Evolutionary conservation across 2,888 invertebrate species (phyloP).

Genomic region (Entomobrya multifasciata): DNA sequence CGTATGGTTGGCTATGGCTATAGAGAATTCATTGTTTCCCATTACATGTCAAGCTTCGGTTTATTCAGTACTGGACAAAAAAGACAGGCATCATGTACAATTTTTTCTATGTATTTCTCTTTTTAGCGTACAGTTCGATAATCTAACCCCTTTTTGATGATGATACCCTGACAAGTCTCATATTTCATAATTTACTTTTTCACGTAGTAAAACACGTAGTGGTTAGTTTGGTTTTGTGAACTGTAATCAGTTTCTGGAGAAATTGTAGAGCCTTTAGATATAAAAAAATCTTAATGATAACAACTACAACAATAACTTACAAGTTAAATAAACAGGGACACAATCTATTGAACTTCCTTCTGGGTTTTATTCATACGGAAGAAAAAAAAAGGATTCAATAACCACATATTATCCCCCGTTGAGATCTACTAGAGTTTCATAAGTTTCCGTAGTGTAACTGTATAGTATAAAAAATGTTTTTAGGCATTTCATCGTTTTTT

Average conservation of each 20-base stretch:
- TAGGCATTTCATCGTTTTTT: slow-evolving; percentile 30
- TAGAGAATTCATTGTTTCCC: not conserved
- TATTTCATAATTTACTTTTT: slow-evolving; percentile 65
- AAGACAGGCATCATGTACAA: too few species aligned
- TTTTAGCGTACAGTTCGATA: too few species aligned
- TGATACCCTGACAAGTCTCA: slow-evolving; percentile 49
- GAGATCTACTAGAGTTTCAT: slow-evolving; percentile 66
- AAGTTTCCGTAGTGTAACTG: slow-evolving; percentile 65
- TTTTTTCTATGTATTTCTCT: not conserved
- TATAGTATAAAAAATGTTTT: slow-evolving; percentile 27
- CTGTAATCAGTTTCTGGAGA: slow-evolving; percentile 47
- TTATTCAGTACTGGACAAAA: slow-evolving; percentile 32
- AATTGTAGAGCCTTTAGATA: slow-evolving; percentile 12
- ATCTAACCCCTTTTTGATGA: slow-evolving; percentile 52
- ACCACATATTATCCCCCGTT: slow-evolving; percentile 62
- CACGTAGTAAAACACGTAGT: slow-evolving; percentile 50
- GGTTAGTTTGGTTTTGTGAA: not conserved
- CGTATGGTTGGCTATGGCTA: not conserved
- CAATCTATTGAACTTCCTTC: slow-evolving; percentile 47
- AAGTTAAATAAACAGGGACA: slow-evolving; percentile 12
- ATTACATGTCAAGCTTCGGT: not conserved
- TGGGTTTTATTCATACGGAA: slow-evolving; percentile 16
- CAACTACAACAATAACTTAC: slow-evolving; percentile 9
- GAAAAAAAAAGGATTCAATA: slow-evolving; percentile 71
- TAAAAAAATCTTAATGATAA: slow-evolving; percentile 27